A percentile compares a stretch with the other conserved stretches of the same genome.
Evolutionary conservation across 2,797 vertebrate species (phyloP).

Genomic region (Anguilla marmorata): DNA sequence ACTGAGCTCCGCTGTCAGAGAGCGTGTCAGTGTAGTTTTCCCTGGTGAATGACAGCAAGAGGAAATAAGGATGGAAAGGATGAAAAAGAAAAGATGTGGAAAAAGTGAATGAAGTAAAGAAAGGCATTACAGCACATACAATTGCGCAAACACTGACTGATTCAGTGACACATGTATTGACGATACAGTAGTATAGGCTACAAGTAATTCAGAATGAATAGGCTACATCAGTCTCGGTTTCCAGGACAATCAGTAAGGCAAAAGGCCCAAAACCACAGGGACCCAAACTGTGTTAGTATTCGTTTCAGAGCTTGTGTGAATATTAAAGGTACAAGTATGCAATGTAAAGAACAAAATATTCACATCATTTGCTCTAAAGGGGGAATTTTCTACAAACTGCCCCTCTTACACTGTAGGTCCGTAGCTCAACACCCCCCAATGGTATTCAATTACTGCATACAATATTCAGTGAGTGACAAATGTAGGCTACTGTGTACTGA

Average conservation of each 20-base stretch:
- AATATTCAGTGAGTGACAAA: conserved; percentile 43
- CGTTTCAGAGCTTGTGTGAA: neutral
- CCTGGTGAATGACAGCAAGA: conserved; percentile 65
- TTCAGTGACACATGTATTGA: no score
- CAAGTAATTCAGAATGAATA: no score
- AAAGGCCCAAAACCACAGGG: no score
- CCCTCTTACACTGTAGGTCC: neutral
- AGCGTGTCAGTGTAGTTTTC: conserved; percentile 86
- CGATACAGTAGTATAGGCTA: no score
- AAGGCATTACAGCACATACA: neutral
- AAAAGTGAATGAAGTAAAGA: neutral
- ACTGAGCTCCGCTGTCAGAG: conserved; percentile 72
- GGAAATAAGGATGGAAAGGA: neutral
- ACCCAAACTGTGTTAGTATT: no score
- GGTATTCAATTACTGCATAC: neutral
- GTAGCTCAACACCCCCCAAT: conserved; percentile 24
- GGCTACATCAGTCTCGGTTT: no score
- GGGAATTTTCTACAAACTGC: neutral
- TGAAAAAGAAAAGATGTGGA: neutral
- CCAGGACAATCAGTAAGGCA: no score
- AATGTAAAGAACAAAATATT: neutral
- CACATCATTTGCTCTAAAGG: conserved; percentile 12
- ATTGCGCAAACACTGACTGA: no score
- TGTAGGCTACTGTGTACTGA: neutral
- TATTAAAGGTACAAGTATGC: neutral